Percentiles rank a stretch among this genome's conserved stretches.
Conservation (phyloP, 2,113 vertebrate genomes). For the Apodemus speciosus region DNA sequence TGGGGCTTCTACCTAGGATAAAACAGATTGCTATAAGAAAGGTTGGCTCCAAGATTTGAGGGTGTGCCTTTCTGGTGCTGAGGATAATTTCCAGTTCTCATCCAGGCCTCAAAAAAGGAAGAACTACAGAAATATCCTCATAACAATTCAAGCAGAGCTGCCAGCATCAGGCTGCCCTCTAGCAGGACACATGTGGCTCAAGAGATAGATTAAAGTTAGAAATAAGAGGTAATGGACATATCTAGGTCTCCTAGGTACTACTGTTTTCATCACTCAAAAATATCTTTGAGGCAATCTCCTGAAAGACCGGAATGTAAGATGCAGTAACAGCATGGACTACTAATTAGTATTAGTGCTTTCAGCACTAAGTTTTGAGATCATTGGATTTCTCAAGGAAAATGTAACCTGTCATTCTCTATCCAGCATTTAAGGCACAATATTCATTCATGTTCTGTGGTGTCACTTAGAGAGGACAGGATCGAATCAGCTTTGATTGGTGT, state of each 20-base stretch:
- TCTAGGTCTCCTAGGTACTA: neutral
- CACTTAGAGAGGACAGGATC: neutral
- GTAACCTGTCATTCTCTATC: neutral
- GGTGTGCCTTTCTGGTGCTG: neutral
- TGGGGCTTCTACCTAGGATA: neutral
- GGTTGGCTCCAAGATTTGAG: neutral
- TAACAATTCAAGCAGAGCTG: neutral
- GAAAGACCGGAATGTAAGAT: neutral
- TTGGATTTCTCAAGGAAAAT: neutral
- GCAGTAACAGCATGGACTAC: neutral
- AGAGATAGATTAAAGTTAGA: constrained; percentile 21
- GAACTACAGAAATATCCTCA: neutral
- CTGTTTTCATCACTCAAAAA: constrained; percentile 23
- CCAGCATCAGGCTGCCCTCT: neutral
- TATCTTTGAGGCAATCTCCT: neutral
- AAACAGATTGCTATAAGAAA: neutral
- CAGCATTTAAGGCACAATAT: neutral
- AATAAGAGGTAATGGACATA: neutral
- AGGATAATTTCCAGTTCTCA: neutral
- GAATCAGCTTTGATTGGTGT: neutral
- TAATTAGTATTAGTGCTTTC: neutral
- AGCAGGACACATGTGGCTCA: neutral
- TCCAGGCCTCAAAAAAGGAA: neutral
- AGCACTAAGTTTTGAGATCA: neutral
- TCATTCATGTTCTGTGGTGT: neutral